phyloP scores from a whole-genome alignment of 2,797 vertebrate genomes.

The Syndactyla subalaris region DNA sequence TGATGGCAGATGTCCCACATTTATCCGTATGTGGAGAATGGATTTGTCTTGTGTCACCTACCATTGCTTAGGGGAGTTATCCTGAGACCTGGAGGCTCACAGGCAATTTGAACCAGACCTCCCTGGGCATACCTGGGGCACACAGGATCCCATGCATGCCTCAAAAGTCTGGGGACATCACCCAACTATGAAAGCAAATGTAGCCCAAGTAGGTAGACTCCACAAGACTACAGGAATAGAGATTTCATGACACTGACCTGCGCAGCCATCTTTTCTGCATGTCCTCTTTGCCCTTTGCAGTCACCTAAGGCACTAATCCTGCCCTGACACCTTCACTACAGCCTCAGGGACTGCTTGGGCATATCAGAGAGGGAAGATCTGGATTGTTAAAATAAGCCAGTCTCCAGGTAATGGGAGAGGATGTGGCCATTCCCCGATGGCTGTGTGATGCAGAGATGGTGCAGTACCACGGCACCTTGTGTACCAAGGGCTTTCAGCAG shows the following conservation, averaged over 20 bases:
- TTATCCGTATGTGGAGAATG: fast-evolving
- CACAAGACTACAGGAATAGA: not conserved
- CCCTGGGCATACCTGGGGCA: too few species aligned
- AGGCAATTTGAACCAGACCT: not conserved
- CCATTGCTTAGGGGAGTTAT: not conserved
- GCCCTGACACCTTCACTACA: not conserved
- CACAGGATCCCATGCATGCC: not conserved
- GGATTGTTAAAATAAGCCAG: not conserved
- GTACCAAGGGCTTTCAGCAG: not conserved
- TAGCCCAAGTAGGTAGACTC: not conserved
- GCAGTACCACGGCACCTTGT: not conserved
- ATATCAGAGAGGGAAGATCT: not conserved
- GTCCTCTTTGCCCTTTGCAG: not conserved
- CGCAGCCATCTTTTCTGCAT: not conserved
- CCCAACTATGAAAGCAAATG: fast-evolving
- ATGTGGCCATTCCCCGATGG: not conserved
- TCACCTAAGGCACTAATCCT: not conserved
- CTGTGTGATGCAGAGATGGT: not conserved
- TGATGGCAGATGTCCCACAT: not conserved
- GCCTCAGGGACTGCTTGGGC: not conserved
- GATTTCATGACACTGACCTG: not conserved
- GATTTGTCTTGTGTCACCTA: not conserved
- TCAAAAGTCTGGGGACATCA: not conserved
- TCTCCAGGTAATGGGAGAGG: not conserved
- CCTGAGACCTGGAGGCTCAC: not conserved